phyloP scores from a whole-genome alignment of 2,888 invertebrate species.

The Drosophila kanekoi region DNA sequence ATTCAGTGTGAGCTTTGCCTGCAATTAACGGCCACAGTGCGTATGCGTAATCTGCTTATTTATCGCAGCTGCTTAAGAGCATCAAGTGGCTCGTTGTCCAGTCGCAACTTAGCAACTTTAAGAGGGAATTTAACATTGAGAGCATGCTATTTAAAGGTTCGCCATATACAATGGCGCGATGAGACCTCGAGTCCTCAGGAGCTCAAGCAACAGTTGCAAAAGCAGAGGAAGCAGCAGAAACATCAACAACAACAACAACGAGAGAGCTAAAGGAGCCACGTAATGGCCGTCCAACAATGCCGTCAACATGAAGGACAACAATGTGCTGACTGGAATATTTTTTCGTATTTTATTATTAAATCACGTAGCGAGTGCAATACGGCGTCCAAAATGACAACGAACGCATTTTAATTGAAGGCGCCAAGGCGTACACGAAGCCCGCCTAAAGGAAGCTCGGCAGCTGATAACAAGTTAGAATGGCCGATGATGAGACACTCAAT shows the following conservation, averaged over 20 bases:
- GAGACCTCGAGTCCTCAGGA: neutral
- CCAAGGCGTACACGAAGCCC: conserved; percentile 25
- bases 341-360: conserved; percentile 76
- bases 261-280: conserved; percentile 61
- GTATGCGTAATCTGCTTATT: conserved; percentile 46
- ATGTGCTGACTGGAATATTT: conserved; percentile 76
- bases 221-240: neutral
- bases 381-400: conserved; percentile 78
- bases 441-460: conserved; percentile 23
- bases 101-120: conserved; percentile 15
- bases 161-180: neutral
- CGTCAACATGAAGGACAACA: conserved; percentile 64
- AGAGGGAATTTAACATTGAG: conserved; percentile 36
- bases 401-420: conserved; percentile 79
- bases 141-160: conserved; percentile 2
- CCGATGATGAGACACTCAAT: conserved; percentile 67
- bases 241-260: neutral
- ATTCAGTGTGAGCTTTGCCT: conserved; percentile 14
- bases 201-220: conserved; percentile 70
- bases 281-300: conserved; percentile 63
- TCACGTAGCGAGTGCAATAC: conserved; percentile 79
- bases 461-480: conserved; percentile 48
- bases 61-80: conserved; percentile 14
- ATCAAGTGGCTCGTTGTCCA: conserved; percentile 1
- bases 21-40: conserved; percentile 12